Conservation (phyloP, 1,140 invertebrate species). For the Leptopilina clavipes region DNA sequence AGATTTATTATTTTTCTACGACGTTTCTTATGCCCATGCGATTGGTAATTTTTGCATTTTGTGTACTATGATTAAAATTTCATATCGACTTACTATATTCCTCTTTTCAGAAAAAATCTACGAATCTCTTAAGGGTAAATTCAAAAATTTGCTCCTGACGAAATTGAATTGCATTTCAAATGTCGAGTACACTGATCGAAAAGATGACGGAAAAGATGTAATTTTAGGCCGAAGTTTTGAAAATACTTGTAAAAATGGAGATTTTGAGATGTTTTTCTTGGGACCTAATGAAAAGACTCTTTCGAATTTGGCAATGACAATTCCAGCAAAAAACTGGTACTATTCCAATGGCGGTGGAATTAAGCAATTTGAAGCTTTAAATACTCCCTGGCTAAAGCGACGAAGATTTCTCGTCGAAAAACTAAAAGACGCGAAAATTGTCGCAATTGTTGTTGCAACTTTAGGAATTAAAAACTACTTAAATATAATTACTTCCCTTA, state of each 20-base stretch:
- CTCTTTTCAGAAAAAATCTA: slow-evolving; percentile 60
- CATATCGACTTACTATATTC: slow-evolving; percentile 47
- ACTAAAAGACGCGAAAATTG: slow-evolving; percentile 88
- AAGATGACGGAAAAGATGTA: slow-evolving; percentile 39
- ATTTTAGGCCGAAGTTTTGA: slow-evolving; percentile 68
- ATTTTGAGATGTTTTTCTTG: slow-evolving; percentile 77
- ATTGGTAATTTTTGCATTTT: slow-evolving; percentile 73
- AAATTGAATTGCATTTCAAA: slow-evolving; percentile 69
- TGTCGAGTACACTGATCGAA: slow-evolving; percentile 56
- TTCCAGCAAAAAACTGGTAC: slow-evolving; percentile 74
- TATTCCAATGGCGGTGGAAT: slow-evolving; percentile 64
- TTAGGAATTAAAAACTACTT: slow-evolving; percentile 88
- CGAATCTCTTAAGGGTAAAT: slow-evolving; percentile 52
- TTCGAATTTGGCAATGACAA: slow-evolving; percentile 75
- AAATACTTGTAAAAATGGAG: slow-evolving; percentile 57
- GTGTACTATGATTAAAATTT: slow-evolving; percentile 7
- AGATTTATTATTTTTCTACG: slow-evolving; percentile 82
- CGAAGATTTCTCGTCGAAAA: slow-evolving; percentile 90
- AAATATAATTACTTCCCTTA: slow-evolving; percentile 84
- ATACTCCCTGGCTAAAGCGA: slow-evolving; percentile 82
- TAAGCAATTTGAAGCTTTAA: slow-evolving; percentile 66
- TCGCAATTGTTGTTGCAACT: slow-evolving; percentile 93
- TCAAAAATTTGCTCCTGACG: slow-evolving; percentile 61
- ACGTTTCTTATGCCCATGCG: slow-evolving; percentile 81
- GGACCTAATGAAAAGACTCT: slow-evolving; percentile 74